These are phyloP conservation scores for Caenorhabditis afra DNA, from an alignment of 2,888 invertebrate genomes.

Conservation along the genomic window DNA sequence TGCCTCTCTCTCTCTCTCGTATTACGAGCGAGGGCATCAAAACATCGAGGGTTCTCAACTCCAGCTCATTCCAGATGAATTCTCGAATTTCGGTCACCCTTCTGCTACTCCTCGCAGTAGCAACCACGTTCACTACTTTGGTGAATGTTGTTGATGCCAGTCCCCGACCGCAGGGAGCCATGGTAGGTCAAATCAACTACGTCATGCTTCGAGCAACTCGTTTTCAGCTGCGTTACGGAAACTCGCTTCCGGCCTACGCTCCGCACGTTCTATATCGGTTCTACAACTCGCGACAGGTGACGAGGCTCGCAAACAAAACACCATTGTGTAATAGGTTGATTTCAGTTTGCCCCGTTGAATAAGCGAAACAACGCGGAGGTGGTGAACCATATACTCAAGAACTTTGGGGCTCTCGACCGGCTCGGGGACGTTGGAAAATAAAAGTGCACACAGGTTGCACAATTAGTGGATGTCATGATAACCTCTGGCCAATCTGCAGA, in stretches of 20 bases:
- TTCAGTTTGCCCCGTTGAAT: slow-evolving; percentile 52
- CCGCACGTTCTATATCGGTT: slow-evolving; percentile 60
- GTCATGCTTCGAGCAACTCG: background rate
- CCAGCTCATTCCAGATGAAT: slow-evolving; percentile 47
- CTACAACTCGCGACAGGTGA: slow-evolving; percentile 61
- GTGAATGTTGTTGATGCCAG: slow-evolving; percentile 37
- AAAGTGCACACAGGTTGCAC: slow-evolving; percentile 16
- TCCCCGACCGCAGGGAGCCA: slow-evolving; percentile 43
- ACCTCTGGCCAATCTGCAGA: background rate
- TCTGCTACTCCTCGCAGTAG: slow-evolving; percentile 48
- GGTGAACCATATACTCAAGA: slow-evolving; percentile 79
- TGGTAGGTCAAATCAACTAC: slow-evolving; percentile 12
- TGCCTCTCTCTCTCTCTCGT: slow-evolving; percentile 16
- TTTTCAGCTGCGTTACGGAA: slow-evolving; percentile 55
- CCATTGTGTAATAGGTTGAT: background rate
- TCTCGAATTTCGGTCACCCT: slow-evolving; percentile 62
- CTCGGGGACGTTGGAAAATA: slow-evolving; percentile 77
- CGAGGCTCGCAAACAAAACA: background rate
- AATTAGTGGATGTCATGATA: background rate
- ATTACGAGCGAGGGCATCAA: slow-evolving; percentile 20
- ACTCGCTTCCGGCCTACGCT: slow-evolving; percentile 57
- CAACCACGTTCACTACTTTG: slow-evolving; percentile 22
- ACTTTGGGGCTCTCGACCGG: slow-evolving; percentile 77
- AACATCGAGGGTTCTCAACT: slow-evolving; percentile 37
- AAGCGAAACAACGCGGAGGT: slow-evolving; percentile 75